A percentile compares a stretch with the other conserved stretches of the same genome.
phyloP scores from a whole-genome alignment of 2,797 vertebrate species.

The Chelon labrosus region DNA sequence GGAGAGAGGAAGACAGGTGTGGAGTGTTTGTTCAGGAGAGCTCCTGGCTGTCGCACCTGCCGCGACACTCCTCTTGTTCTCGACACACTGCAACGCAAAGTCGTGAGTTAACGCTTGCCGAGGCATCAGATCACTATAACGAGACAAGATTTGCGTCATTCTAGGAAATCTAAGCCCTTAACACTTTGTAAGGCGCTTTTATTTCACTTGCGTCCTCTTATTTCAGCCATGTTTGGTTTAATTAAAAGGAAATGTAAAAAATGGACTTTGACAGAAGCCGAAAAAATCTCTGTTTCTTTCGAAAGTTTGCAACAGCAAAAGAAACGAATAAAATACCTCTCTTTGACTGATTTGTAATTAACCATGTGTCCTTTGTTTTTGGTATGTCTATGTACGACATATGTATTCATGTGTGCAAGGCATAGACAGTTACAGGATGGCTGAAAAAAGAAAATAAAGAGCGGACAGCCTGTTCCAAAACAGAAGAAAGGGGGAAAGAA shows the following conservation, averaged over 20 bases:
- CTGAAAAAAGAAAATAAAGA: slow-evolving; percentile 22
- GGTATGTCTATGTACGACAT: background rate
- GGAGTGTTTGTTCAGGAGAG: slow-evolving; percentile 56
- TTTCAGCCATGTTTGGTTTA: background rate
- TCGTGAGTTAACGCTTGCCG: too few species aligned
- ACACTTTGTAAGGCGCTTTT: too few species aligned
- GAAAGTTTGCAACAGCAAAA: background rate
- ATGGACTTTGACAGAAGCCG: background rate
- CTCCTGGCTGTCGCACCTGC: slow-evolving; percentile 56
- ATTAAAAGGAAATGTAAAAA: too few species aligned
- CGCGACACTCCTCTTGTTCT: slow-evolving; percentile 33
- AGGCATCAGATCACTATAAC: background rate
- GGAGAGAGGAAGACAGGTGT: slow-evolving; percentile 56
- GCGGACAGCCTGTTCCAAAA: slow-evolving; percentile 70
- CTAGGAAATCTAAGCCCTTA: slow-evolving; percentile 7
- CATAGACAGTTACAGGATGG: slow-evolving; percentile 6
- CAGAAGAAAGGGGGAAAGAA: slow-evolving; percentile 58
- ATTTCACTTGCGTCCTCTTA: too few species aligned
- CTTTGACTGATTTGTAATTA: background rate
- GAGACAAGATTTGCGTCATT: slow-evolving; percentile 2
- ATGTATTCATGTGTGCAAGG: slow-evolving; percentile 3
- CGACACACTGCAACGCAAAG: too few species aligned
- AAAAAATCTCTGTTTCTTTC: background rate
- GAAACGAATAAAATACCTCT: background rate
- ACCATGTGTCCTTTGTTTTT: too few species aligned